Percentiles rank a stretch among this genome's conserved stretches.
Conservation (phyloP, 2,113 vertebrate genomes). For the Orthonyx spaldingii region DNA sequence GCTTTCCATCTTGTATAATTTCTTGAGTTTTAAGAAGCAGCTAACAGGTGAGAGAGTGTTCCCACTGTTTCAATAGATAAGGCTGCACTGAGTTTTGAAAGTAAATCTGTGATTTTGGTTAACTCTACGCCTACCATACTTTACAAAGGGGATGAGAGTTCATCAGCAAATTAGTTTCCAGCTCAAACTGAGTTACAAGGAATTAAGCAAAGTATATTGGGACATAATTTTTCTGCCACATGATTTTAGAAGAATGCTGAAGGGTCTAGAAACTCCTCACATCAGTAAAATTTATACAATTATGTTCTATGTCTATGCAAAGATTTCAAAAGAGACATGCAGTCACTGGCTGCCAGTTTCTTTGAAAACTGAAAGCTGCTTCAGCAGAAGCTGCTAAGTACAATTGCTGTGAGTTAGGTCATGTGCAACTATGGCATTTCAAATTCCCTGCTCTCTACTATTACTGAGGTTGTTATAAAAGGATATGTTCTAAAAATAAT, state of each 20-base stretch:
- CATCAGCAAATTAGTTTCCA: neutral
- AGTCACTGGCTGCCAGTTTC: neutral
- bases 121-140: neutral
- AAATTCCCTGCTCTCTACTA: neutral
- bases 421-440: neutral
- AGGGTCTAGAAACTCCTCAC: neutral
- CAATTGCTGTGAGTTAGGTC: neutral
- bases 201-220: neutral
- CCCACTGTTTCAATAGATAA: neutral
- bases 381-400: neutral
- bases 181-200: neutral
- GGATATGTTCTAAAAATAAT: neutral
- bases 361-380: neutral
- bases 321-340: accelerated
- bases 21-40: neutral
- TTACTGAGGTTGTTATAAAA: neutral
- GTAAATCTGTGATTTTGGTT: neutral
- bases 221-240: neutral
- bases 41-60: neutral
- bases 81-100: neutral
- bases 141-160: neutral
- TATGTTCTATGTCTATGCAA: neutral
- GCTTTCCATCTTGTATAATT: neutral
- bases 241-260: neutral
- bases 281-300: neutral